phyloP scores from a whole-genome alignment of 1,140 invertebrate species.

The Harpegnathos saltator region DNA sequence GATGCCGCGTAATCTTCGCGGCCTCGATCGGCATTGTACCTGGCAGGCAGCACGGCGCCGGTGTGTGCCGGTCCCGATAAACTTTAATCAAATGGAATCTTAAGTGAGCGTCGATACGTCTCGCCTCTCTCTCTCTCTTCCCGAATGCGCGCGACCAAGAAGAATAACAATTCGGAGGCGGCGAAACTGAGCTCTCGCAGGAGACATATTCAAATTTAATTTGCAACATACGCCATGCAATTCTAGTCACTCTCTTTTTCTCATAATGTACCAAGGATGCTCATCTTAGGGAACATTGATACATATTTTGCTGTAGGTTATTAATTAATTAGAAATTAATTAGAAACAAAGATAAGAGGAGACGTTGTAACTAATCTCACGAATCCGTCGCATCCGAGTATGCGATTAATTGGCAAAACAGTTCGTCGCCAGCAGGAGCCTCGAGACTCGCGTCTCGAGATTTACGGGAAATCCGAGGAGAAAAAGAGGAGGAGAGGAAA shows the following conservation, averaged over 20 bases:
- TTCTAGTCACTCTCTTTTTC: too few relatives aligned
- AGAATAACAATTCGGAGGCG: not conserved
- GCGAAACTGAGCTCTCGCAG: not conserved
- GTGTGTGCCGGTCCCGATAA: conserved; percentile 6
- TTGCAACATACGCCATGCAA: not conserved
- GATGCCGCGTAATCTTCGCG: conserved; percentile 29
- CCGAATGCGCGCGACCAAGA: not conserved
- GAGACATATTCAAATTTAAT: not conserved
- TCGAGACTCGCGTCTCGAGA: not conserved
- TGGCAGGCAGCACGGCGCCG: not conserved
- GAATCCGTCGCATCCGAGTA: too few relatives aligned
- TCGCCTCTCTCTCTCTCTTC: too few relatives aligned
- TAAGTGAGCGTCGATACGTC: conserved; percentile 12
- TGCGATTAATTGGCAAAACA: too few relatives aligned
- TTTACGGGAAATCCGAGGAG: not conserved
- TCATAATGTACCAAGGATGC: too few relatives aligned
- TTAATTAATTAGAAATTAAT: too few relatives aligned
- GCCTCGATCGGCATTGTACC: conserved; percentile 35
- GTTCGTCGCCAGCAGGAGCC: too few relatives aligned
- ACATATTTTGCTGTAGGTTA: too few relatives aligned
- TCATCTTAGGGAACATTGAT: too few relatives aligned
- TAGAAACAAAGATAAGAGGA: too few relatives aligned
- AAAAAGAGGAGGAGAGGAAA: not conserved
- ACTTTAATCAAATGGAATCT: conserved; percentile 50
- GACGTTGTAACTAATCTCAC: too few relatives aligned